Conservation (phyloP, 2,113 vertebrate genomes). For the Marmota flaviventris region DNA sequence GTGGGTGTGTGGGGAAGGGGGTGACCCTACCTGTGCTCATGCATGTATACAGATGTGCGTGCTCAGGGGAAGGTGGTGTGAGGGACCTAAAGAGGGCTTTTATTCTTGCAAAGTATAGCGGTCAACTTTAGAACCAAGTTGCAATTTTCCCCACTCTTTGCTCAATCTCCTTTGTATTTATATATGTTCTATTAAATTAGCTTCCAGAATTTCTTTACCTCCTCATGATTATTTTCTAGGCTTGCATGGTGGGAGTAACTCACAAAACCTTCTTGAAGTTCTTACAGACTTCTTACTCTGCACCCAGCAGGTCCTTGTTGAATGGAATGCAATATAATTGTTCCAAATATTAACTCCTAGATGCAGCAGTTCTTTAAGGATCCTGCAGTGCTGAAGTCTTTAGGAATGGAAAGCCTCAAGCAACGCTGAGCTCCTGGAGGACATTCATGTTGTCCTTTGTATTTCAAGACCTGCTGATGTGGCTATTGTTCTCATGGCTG, state of each 20-base stretch:
- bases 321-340: not conserved
- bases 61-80: not conserved
- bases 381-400: no score
- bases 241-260: not conserved
- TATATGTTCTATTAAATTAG: not conserved
- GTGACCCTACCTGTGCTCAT: no score
- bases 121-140: not conserved
- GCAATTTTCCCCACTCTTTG: not conserved
- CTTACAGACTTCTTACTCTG: not conserved
- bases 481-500: not conserved
- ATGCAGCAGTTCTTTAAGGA: not conserved
- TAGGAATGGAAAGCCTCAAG: not conserved
- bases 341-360: constrained; percentile 19
- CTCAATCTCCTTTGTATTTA: not conserved
- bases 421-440: not conserved
- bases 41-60: not conserved
- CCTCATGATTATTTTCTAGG: not conserved
- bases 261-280: not conserved
- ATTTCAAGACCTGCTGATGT: not conserved
- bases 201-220: not conserved
- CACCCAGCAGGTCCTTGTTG: constrained; percentile 10
- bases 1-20: no score
- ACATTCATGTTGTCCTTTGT: not conserved
- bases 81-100: not conserved
- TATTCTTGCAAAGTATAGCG: not conserved